Evolutionary conservation across 2,888 invertebrate genomes (phyloP), one percentile per base, ranked within the genome.

Genomic region (Melolontha melolontha): DNA sequence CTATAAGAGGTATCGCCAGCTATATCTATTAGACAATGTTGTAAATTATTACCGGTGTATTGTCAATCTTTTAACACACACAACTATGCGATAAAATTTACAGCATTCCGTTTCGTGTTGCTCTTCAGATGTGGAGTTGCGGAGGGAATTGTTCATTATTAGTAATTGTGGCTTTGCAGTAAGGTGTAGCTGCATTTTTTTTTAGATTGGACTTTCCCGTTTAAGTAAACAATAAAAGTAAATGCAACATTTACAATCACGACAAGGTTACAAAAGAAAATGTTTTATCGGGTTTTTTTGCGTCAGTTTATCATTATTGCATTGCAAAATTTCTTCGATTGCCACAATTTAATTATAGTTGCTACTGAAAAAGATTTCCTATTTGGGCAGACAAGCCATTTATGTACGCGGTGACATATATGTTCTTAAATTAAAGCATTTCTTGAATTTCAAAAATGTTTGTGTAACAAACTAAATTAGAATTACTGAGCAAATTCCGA

Each of bases 11-110:
- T 55, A 55, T 57, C 55, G 47, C 16, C 42, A 17, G 55, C 54
- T 47, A 51, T 64, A 52, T 64, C 52, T 49, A 44, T 40, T 57
- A 27, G 57, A 42, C 42, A 12, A 14, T 57, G 55, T 66, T 66
- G 49, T 57, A 66, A 66, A 66, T 66, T 66, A 66, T 55, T 47
- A 66, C 17, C 55, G 22, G 41, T 29, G 55, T 29, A 66, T 66
- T 66, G 66, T 57, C 66, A 66, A 66, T 66, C 66, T 55, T 49
- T 54, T 52, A 16, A 40, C 55, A 22, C 17, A 14, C 40, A 40
- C 41, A 55, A 16, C 40, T 27, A 27, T 17, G 54, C 47, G 27
- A 12, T 65, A 44, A 44, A 42, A 65, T 65, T 65, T 65, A 65
- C 54, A 54, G 54, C 65, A 65, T 54, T 54, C 65, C 65, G 16